phyloP scores from a whole-genome alignment of 2,888 invertebrate genomes.

The Ophion obscuratus region DNA sequence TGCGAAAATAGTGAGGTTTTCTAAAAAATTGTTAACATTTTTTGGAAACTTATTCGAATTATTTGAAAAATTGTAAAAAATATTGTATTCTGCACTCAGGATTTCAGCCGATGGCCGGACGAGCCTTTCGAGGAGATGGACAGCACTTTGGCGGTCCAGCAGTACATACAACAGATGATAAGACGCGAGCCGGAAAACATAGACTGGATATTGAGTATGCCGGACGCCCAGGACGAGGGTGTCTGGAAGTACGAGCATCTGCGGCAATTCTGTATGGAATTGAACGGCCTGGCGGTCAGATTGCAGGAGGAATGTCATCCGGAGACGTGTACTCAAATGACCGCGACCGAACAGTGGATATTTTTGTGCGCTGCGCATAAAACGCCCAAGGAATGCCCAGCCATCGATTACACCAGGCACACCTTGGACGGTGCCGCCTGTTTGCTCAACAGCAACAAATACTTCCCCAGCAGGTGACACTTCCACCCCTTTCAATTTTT shows the following conservation, averaged over 20 bases:
- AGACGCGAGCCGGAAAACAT: slow-evolving; percentile 96
- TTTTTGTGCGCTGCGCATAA: slow-evolving; percentile 99
- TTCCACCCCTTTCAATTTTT: background rate
- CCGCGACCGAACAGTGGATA: slow-evolving; percentile 99
- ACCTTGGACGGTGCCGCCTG: slow-evolving; percentile 99
- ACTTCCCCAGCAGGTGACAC: slow-evolving; percentile 97
- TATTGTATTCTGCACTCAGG: slow-evolving; percentile 85
- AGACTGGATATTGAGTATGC: slow-evolving; percentile 97
- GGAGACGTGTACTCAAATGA: slow-evolving; percentile 99
- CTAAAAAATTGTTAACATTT: background rate
- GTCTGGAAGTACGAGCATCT: slow-evolving; percentile 99
- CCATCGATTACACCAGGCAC: slow-evolving; percentile 99
- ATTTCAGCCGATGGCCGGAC: slow-evolving; percentile 99
- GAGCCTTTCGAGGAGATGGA: slow-evolving; percentile 99
- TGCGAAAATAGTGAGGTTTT: no score
- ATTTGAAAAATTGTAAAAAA: background rate
- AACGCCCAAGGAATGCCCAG: slow-evolving; percentile 99
- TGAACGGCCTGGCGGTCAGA: slow-evolving; percentile 98
- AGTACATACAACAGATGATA: slow-evolving; percentile 99
- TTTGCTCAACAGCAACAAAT: slow-evolving; percentile 99
- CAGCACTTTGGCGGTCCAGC: slow-evolving; percentile 98
- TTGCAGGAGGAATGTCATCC: slow-evolving; percentile 98
- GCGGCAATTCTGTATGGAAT: slow-evolving; percentile 99
- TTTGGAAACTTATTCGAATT: no score
- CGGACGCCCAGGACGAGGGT: slow-evolving; percentile 98